A percentile compares a stretch with the other conserved stretches of the same genome.
Evolutionary conservation across 2,797 vertebrate species (phyloP).

Genomic region (Hemitrygon akajei): DNA sequence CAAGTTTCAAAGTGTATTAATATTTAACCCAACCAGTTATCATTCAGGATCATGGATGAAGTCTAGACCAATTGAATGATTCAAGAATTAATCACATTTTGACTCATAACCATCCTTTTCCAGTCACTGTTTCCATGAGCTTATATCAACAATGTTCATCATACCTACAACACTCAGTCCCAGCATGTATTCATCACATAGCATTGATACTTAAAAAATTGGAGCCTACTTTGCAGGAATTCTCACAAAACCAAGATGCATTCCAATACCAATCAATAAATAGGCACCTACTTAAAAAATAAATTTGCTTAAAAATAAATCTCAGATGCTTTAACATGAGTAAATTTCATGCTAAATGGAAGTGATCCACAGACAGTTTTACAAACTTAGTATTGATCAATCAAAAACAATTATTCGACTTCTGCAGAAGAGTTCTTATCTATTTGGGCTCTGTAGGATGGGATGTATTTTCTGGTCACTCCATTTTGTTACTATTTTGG

Average conservation of each 20-base stretch:
- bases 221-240: background rate
- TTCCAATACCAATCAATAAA: background rate
- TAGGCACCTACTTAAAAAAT: background rate
- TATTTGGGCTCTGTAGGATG: no score
- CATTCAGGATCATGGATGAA: background rate
- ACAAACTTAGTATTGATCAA: no score
- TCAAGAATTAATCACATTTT: background rate
- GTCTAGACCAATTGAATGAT: background rate
- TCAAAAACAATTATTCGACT: no score
- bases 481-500: no score
- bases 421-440: no score
- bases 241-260: background rate
- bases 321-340: background rate
- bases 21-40: background rate
- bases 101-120: background rate
- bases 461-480: no score
- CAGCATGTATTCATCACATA: background rate
- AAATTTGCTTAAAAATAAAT: background rate
- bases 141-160: background rate
- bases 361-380: background rate
- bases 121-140: background rate
- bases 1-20: background rate
- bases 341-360: background rate
- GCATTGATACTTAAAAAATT: background rate
- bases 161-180: background rate